A percentile compares a stretch with the other conserved stretches of the same genome.
Conservation (phyloP, 2,888 invertebrate species). For the Eueremaeus valkanovi region DNA sequence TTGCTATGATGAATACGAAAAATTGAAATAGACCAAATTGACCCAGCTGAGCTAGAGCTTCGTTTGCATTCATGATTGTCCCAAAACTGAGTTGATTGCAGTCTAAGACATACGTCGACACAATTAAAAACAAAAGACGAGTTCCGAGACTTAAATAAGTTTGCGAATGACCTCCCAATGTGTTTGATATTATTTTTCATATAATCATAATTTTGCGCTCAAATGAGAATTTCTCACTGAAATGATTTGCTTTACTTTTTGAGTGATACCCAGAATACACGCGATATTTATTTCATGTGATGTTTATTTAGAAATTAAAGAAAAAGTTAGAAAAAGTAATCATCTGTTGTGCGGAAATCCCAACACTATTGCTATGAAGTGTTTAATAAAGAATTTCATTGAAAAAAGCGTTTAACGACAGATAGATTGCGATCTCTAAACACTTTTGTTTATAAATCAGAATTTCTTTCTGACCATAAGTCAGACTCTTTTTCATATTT, state of each 20-base stretch:
- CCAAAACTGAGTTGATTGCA: no score
- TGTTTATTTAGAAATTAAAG: not conserved
- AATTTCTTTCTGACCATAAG: not conserved
- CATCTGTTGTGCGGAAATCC: conserved; percentile 4
- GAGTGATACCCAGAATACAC: not conserved
- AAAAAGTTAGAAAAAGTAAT: not conserved
- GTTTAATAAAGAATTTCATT: not conserved
- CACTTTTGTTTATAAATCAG: not conserved
- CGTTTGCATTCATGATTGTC: not conserved
- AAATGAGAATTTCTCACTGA: no score
- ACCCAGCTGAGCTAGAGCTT: not conserved
- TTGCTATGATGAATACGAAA: not conserved
- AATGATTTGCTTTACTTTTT: no score
- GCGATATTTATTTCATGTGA: not conserved
- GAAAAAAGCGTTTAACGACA: not conserved
- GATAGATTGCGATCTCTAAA: not conserved
- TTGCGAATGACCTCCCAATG: not conserved
- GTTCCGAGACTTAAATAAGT: not conserved
- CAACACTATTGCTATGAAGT: not conserved
- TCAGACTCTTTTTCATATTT: not conserved
- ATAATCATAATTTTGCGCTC: not conserved
- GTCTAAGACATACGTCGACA: not conserved
- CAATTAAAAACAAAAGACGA: not conserved
- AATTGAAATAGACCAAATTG: not conserved
- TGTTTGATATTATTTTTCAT: no score